Conservation (phyloP, 2,888 invertebrate species). For the Poecilus cupreus region DNA sequence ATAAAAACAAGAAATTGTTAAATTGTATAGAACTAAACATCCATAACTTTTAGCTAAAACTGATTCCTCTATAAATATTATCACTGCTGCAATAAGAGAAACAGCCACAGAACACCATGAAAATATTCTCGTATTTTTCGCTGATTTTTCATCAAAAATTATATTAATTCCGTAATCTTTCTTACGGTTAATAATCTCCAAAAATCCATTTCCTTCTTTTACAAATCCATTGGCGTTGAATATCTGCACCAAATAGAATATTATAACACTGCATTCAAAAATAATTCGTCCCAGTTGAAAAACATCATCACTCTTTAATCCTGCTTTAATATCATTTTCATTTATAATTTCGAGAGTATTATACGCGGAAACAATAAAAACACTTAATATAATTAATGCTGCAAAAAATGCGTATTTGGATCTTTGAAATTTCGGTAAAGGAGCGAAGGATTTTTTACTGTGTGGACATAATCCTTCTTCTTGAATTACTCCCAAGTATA, state of each 20-base stretch:
- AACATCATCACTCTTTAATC: neutral
- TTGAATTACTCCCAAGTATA: neutral
- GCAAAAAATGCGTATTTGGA: neutral
- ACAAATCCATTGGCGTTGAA: neutral
- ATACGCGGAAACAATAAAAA: neutral
- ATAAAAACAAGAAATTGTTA: constrained; percentile 4
- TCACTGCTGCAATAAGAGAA: neutral
- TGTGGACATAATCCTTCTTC: neutral
- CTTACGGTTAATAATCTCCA: constrained; percentile 14
- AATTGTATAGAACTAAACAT: constrained; percentile 2
- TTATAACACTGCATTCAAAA: constrained; percentile 22
- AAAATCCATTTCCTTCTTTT: constrained; percentile 9
- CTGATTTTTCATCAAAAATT: constrained; percentile 34
- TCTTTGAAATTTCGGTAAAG: neutral
- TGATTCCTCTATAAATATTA: constrained; percentile 1
- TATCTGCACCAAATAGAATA: neutral
- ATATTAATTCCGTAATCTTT: constrained; percentile 8
- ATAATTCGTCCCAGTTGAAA: constrained; percentile 1
- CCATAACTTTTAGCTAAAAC: neutral
- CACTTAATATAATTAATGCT: neutral
- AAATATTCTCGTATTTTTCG: neutral
- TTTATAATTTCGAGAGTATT: constrained; percentile 17
- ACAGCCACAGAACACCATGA: neutral
- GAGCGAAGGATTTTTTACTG: neutral
- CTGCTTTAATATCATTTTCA: constrained; percentile 8